Conservation (phyloP, 2,888 invertebrate species). For the Lasioglossum malachurum region DNA sequence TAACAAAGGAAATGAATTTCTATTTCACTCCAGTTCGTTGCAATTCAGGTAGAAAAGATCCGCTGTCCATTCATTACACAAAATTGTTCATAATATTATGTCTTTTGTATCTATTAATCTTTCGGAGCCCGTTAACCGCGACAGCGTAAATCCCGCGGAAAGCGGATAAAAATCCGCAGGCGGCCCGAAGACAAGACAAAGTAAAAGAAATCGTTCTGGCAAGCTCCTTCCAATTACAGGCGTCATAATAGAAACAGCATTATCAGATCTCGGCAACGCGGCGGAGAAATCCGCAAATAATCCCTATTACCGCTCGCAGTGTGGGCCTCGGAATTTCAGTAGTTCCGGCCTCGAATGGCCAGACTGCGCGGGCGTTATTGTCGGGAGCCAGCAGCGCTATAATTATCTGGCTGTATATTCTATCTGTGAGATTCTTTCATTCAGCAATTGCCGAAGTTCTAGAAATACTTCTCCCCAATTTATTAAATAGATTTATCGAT, state of each 20-base stretch:
- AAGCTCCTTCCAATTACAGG: neutral
- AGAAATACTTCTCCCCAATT: neutral
- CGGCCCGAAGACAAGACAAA: neutral
- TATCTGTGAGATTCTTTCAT: neutral
- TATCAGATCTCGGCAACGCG: conserved; percentile 25
- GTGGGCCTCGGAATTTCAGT: conserved; percentile 46
- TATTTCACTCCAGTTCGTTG: no score
- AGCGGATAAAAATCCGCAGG: neutral
- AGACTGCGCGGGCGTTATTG: conserved; percentile 42
- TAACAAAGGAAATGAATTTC: no score
- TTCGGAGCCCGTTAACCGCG: neutral
- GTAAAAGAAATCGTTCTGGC: neutral
- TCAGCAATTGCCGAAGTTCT: neutral
- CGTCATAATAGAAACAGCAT: conserved; percentile 20
- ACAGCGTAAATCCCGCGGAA: neutral
- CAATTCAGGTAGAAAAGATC: no score
- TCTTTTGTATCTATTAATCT: neutral
- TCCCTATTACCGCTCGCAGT: conserved; percentile 32
- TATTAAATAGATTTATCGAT: neutral
- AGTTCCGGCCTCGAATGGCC: conserved; percentile 35
- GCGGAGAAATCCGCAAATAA: conserved; percentile 43
- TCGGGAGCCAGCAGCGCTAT: conserved; percentile 37
- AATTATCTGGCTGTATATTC: conserved; percentile 23
- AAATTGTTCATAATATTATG: neutral
- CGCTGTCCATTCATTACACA: neutral